These are phyloP conservation scores for Lasioglossum leucozonium DNA, from an alignment of 2,888 invertebrate species.

Conservation along the genomic window DNA sequence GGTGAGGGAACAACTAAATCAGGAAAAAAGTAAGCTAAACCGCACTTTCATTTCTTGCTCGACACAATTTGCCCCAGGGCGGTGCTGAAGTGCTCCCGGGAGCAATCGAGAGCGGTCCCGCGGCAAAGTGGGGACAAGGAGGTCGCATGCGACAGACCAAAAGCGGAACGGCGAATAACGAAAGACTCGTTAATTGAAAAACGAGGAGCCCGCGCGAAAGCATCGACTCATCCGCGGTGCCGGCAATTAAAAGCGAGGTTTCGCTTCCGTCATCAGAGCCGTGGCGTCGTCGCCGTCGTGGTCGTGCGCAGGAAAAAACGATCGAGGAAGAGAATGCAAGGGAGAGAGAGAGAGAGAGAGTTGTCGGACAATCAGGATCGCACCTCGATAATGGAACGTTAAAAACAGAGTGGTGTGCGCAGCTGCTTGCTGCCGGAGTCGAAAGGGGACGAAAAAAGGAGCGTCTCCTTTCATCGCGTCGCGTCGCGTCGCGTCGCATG, in stretches of 20 bases:
- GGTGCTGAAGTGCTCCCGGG: neutral
- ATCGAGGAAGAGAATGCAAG: neutral
- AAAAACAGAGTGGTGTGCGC: conserved; percentile 25
- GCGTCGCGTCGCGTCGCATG: conserved; percentile 6
- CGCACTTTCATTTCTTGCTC: no score
- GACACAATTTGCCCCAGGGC: no score
- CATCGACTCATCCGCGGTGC: neutral
- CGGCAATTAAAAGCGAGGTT: conserved; percentile 34
- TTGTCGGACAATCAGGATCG: conserved; percentile 45
- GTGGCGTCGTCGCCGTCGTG: conserved; percentile 7
- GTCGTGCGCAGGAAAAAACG: conserved; percentile 7
- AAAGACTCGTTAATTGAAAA: neutral
- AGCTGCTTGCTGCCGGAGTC: conserved; percentile 31
- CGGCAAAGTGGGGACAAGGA: neutral
- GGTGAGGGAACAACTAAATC: no score
- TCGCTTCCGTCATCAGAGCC: conserved; percentile 21
- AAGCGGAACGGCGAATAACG: neutral
- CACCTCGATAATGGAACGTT: conserved; percentile 46
- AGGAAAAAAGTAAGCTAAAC: no score
- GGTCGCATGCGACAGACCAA: neutral
- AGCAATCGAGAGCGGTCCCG: neutral
- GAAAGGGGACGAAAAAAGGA: conserved; percentile 20
- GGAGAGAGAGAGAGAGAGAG: neutral
- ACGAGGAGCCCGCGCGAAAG: neutral
- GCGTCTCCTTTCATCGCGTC: conserved; percentile 31